A percentile compares a stretch with the other conserved stretches of the same genome.
These are phyloP conservation scores for Indri indri DNA, from an alignment of 2,113 vertebrate species.

Conservation along the genomic window DNA sequence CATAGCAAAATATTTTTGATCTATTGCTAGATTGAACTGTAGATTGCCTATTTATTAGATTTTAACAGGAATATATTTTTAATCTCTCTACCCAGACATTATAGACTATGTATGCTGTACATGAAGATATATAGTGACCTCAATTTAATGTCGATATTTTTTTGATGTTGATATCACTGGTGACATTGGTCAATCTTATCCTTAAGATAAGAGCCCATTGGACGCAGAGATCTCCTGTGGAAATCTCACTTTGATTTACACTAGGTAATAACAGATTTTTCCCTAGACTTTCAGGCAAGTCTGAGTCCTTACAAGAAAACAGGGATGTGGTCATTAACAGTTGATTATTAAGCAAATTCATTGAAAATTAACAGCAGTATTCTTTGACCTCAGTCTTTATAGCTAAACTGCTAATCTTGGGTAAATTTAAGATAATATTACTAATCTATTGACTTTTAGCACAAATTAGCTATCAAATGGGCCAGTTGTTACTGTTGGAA, in stretches of 20 bases:
- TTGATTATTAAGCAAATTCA: conserved; percentile 72
- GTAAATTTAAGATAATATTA: conserved; percentile 61
- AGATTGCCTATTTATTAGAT: background rate
- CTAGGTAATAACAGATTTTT: background rate
- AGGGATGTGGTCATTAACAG: conserved; percentile 8
- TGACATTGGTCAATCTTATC: background rate
- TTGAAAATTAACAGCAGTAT: conserved; percentile 68
- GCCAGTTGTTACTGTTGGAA: conserved; percentile 19
- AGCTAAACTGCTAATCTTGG: conserved; percentile 54
- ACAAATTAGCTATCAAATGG: conserved; percentile 46
- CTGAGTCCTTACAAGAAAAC: conserved; percentile 44
- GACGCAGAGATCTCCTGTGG: background rate
- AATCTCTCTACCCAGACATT: background rate
- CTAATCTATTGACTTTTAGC: conserved; percentile 61
- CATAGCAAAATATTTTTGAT: background rate
- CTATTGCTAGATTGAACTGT: background rate
- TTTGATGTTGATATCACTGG: background rate
- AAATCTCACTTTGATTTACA: conserved; percentile 38
- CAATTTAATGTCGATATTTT: background rate
- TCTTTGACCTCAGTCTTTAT: conserved; percentile 66
- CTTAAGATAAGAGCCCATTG: conserved; percentile 26
- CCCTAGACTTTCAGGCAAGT: conserved; percentile 33
- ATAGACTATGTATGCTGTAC: background rate
- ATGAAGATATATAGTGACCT: background rate
- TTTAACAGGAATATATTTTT: background rate